phyloP scores from a whole-genome alignment of 2,113 vertebrate species.

The Hyla sarda region DNA sequence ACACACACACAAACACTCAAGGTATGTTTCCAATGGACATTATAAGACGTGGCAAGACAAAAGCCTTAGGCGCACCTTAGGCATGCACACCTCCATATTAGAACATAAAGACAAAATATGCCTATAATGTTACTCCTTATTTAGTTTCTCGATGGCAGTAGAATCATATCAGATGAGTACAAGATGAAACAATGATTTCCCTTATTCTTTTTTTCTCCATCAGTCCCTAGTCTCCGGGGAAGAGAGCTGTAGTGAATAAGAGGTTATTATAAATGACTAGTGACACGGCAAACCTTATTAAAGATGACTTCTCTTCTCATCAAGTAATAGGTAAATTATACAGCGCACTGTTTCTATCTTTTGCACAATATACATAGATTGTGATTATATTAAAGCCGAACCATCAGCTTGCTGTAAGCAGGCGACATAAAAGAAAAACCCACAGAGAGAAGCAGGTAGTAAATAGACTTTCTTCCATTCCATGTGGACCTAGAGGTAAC shows the following conservation, averaged over 20 bases:
- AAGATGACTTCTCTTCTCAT: constrained; percentile 30
- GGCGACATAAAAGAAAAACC: neutral
- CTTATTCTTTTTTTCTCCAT: neutral
- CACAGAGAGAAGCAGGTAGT: neutral
- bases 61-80: too few relatives aligned
- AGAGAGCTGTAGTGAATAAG: neutral
- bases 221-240: neutral
- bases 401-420: neutral
- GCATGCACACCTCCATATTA: neutral
- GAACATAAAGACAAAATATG: neutral
- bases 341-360: neutral
- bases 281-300: constrained; percentile 31
- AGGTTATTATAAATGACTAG: constrained; percentile 39
- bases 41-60: too few relatives aligned
- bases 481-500: constrained; percentile 15
- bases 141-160: neutral
- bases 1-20: too few relatives aligned
- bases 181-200: neutral
- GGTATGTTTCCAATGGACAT: too few relatives aligned
- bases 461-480: neutral
- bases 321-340: constrained; percentile 23
- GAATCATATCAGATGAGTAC: neutral
- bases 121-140: neutral
- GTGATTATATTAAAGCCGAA: constrained; percentile 29
- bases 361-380: neutral